Base-by-base conservation (phyloP, 2,797 vertebrate genomes). In the Eospalax fontanierii region DNA sequence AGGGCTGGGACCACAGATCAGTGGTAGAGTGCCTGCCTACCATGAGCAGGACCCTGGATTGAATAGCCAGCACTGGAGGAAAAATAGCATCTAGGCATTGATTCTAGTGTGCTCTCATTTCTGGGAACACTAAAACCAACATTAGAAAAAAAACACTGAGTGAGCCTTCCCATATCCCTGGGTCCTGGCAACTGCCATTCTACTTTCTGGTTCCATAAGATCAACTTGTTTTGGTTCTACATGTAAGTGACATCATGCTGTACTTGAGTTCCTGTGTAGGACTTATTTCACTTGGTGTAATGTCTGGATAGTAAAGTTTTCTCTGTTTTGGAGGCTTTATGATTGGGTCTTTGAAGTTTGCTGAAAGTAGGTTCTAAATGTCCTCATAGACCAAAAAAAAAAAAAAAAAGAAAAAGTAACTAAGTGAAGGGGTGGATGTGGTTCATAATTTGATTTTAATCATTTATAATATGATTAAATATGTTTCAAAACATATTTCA, bases 211-310 rank as follows among this genome's bases (percentile, higher is more conserved):
- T 79, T 73, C 74, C 50, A 9, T 74, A 74, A n/a, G 26, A 70
- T 95, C 22, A 75, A 30, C 46, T 81, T 81, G 57, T 73, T 80
- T 59, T 57, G 57, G 50, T 74, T 50, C 19, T 46, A 68, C 46
- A 50, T 40, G 1, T 65, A 84, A 78, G 28, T 71, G 43, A 83
- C 43, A 94, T 10, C 85, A 85, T 68, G 30, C 33, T 43, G 26
- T 75, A 40, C 63, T 28, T 89, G n/a, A 80, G 19, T 73, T 81
- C 76, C 40, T 83, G 43, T 33, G 43, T 43, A 40, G 50, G 76
- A 9, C 3, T 82, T 78, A 76, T 65, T 87, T 93, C 54, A 83
- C 16, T 78, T 71, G 78, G 21, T 35, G 87, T 82, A 76, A 81
- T 78, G 43, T 78, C 22, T 46, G 65, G 30, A 78, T 78, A 59